Conservation (phyloP, 2,888 invertebrate species). For the Deilephila porcellus region DNA sequence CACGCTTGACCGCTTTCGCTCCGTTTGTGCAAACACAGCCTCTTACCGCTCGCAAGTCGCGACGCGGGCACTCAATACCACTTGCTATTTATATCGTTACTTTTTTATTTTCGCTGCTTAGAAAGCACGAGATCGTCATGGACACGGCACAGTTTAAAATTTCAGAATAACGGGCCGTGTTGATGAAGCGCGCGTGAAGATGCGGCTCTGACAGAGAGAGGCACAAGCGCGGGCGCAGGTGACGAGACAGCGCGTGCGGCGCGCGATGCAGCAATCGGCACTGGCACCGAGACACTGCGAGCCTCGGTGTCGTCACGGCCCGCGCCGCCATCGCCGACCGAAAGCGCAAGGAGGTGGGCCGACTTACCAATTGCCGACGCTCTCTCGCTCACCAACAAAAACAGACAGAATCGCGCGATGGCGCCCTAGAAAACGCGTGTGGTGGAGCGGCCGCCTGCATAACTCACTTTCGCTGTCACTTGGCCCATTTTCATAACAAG, state of each 20-base stretch:
- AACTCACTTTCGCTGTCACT: constrained; percentile 71
- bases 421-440: constrained; percentile 70
- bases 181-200: constrained; percentile 52
- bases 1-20: constrained; percentile 77
- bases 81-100: constrained; percentile 39
- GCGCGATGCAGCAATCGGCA: constrained; percentile 51
- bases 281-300: constrained; percentile 50
- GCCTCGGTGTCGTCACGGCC: constrained; percentile 40
- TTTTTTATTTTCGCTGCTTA: constrained; percentile 34
- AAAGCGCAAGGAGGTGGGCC: constrained; percentile 32
- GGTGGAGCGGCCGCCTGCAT: constrained; percentile 51
- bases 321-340: constrained; percentile 33
- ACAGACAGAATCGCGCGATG: constrained; percentile 49
- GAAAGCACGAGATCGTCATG: constrained; percentile 39
- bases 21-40: constrained; percentile 65
- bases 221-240: constrained; percentile 19
- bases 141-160: constrained; percentile 26
- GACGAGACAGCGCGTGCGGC: constrained; percentile 38
- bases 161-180: constrained; percentile 38
- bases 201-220: constrained; percentile 35
- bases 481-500: constrained; percentile 58
- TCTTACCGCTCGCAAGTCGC: constrained; percentile 44
- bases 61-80: constrained; percentile 41
- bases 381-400: constrained; percentile 51
- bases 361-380: constrained; percentile 34